phyloP scores from a whole-genome alignment of 2,888 invertebrate species.

The Leptinotarsa peninsularis region DNA sequence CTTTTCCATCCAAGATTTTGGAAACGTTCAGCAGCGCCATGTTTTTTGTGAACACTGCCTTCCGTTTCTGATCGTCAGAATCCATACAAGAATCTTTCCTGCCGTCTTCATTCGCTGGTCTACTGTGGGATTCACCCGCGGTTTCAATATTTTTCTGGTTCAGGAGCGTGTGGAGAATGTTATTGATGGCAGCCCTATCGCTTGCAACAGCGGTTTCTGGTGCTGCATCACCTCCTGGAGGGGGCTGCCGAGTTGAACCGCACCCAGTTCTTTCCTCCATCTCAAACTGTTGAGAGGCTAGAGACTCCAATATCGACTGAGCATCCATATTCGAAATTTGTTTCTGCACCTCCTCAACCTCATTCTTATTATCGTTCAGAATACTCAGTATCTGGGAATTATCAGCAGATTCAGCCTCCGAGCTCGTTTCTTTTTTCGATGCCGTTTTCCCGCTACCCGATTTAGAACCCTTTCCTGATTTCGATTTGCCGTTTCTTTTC shows the following conservation, averaged over 20 bases:
- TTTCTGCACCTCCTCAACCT: constrained; percentile 28
- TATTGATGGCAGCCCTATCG: constrained; percentile 25
- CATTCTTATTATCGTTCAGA: constrained; percentile 28
- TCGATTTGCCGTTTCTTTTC: constrained; percentile 22
- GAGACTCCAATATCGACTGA: constrained; percentile 30
- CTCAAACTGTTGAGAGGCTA: constrained; percentile 32
- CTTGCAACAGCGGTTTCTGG: constrained; percentile 14
- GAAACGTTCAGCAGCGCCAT: constrained; percentile 57
- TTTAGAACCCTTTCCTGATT: constrained; percentile 6
- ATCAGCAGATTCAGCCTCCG: neutral
- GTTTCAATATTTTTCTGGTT: neutral
- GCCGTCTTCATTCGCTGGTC: neutral
- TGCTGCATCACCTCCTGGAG: neutral
- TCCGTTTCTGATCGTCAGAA: constrained; percentile 27
- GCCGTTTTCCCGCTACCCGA: no score
- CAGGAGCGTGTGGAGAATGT: neutral
- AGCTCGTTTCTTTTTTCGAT: neutral
- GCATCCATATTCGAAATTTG: constrained; percentile 35
- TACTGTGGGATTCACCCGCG: neutral
- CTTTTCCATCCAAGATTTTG: constrained; percentile 43
- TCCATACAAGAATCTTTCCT: neutral
- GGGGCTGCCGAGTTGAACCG: neutral
- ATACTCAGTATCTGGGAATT: constrained; percentile 28
- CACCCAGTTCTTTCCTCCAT: constrained; percentile 27
- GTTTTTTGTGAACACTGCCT: constrained; percentile 55